Evolutionary conservation across 2,797 vertebrate genomes (phyloP).

Genomic region (Graptemys geographica): DNA sequence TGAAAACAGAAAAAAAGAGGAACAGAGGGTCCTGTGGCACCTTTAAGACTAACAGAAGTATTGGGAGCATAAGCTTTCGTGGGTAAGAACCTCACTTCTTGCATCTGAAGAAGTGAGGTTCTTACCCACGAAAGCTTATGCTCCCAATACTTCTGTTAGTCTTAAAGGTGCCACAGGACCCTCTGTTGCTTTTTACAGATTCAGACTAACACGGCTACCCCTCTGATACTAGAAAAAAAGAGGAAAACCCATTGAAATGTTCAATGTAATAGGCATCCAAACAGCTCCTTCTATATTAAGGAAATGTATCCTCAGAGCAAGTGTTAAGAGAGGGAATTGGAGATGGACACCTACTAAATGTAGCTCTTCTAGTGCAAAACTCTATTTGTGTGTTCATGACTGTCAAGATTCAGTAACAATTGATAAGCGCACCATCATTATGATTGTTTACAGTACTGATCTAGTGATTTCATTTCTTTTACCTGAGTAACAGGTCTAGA

Average conservation of each 20-base stretch:
- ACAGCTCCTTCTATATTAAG: not conserved
- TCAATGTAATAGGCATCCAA: not conserved
- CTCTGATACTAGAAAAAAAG: not conserved
- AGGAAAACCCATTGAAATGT: not conserved
- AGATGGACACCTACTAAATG: not conserved
- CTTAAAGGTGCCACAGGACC: no score
- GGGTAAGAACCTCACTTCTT: no score
- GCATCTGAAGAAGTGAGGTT: no score
- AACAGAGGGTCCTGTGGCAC: not conserved
- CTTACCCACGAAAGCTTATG: no score
- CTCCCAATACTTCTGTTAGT: no score
- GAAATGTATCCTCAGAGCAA: not conserved
- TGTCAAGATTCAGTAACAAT: rapidly evolving
- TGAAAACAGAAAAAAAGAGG: not conserved
- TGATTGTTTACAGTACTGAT: not conserved
- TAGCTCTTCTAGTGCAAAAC: not conserved
- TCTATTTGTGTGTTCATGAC: rapidly evolving
- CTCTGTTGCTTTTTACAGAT: no score
- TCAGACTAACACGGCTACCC: no score
- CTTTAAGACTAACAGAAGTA: no score
- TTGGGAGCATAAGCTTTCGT: no score
- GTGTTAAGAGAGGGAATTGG: not conserved
- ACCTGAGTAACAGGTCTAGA: not conserved
- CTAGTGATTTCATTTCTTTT: not conserved
- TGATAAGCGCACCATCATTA: no score